phyloP scores from a whole-genome alignment of 2,797 vertebrate genomes.

The Sus cebifrons region DNA sequence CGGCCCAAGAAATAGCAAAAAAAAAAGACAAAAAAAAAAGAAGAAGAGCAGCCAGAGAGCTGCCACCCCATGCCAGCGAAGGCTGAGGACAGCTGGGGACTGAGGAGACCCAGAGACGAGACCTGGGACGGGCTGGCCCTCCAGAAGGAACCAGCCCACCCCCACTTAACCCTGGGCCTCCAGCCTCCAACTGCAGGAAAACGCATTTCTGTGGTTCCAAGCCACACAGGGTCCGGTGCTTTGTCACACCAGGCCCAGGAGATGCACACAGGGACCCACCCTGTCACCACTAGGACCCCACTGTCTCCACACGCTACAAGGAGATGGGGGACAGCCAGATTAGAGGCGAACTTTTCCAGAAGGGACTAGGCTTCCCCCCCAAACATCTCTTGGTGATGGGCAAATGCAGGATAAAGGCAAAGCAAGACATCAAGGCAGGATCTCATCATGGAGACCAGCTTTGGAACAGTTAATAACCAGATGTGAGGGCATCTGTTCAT shows the following conservation, averaged over 20 bases:
- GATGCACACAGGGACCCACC: rapidly evolving
- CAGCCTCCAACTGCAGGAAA: neutral
- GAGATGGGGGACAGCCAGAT: rapidly evolving
- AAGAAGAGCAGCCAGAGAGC: neutral
- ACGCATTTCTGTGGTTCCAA: too few relatives aligned
- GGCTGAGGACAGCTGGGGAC: rapidly evolving
- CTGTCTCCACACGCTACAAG: neutral
- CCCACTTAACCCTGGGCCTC: too few relatives aligned
- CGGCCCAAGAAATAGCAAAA: too few relatives aligned
- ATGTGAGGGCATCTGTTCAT: rapidly evolving
- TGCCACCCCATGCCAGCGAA: neutral
- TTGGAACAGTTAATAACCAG: neutral
- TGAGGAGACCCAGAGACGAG: rapidly evolving
- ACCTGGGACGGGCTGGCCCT: neutral
- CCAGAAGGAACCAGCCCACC: neutral
- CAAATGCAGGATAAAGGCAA: neutral
- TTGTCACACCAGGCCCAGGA: neutral
- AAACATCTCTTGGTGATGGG: neutral
- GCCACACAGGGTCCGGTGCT: neutral
- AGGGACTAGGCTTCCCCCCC: neutral
- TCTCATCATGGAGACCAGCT: neutral
- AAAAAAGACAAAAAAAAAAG: too few relatives aligned
- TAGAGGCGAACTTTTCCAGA: neutral
- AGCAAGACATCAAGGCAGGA: neutral
- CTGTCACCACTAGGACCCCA: neutral